phyloP scores from a whole-genome alignment of 1,140 invertebrate genomes.

The Drosophila sulfurigaster region DNA sequence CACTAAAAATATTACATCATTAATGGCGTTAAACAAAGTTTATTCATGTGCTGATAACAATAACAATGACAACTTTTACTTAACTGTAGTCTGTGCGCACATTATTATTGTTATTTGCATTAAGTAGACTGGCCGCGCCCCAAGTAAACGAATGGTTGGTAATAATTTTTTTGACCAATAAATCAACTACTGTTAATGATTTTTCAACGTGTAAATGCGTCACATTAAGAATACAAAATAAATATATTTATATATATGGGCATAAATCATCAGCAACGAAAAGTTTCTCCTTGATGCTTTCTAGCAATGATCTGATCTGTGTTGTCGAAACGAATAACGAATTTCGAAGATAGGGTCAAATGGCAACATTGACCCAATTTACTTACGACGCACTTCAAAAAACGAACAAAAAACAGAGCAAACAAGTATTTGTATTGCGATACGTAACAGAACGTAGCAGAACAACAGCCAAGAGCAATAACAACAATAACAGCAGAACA shows the following conservation, averaged over 20 bases:
- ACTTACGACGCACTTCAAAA: conserved; percentile 51
- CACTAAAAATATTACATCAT: conserved; percentile 45
- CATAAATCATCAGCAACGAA: not conserved
- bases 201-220: conserved; percentile 54
- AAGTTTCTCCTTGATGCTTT: not conserved
- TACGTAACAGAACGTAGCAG: conserved; percentile 21
- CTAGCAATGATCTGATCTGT: not conserved
- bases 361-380: conserved; percentile 62
- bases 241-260: conserved; percentile 20
- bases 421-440: conserved; percentile 59
- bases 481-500: conserved; percentile 23
- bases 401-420: conserved; percentile 48
- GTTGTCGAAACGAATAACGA: conserved; percentile 13
- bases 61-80: conserved; percentile 24
- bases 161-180: conserved; percentile 47
- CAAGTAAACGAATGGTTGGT: conserved; percentile 28
- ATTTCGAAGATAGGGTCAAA: conserved; percentile 34
- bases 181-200: conserved; percentile 51
- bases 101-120: conserved; percentile 29
- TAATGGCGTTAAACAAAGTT: conserved; percentile 21
- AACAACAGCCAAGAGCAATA: conserved; percentile 34
- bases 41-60: conserved; percentile 45
- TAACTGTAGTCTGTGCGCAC: not conserved
- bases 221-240: conserved; percentile 35
- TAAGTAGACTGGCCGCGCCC: conserved; percentile 17